Conservation (phyloP, 2,888 invertebrate species). For the Tetragnatha montana region DNA sequence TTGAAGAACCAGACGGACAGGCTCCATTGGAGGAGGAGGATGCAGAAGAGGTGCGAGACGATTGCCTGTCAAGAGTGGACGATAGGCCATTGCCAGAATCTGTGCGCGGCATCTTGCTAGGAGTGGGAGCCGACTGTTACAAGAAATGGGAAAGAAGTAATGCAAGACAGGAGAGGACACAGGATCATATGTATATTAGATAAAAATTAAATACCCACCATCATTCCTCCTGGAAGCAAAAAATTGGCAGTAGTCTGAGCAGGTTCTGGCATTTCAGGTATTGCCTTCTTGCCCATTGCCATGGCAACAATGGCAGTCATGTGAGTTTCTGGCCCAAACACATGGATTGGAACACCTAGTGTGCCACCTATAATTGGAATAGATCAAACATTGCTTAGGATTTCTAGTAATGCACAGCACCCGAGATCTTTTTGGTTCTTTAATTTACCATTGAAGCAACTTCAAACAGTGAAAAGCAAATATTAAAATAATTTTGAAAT, state of each 20-base stretch:
- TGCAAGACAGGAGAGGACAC: background rate
- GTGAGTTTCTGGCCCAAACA: conserved; percentile 98
- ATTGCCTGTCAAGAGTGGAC: background rate
- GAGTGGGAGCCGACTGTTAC: conserved; percentile 42
- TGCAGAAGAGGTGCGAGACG: conserved; percentile 5
- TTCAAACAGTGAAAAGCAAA: background rate
- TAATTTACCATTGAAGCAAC: background rate
- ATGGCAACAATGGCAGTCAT: conserved; percentile 99
- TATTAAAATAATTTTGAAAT: background rate
- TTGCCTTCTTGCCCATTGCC: conserved; percentile 92
- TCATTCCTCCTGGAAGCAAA: conserved; percentile 86
- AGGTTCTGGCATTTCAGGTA: conserved; percentile 80
- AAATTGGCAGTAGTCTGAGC: conserved; percentile 93
- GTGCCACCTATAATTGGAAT: conserved; percentile 77
- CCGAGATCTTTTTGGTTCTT: background rate
- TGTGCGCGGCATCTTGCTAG: conserved; percentile 50
- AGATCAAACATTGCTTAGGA: background rate
- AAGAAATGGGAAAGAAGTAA: background rate
- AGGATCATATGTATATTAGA: background rate
- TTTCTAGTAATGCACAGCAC: background rate
- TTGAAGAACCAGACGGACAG: background rate
- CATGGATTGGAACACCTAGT: conserved; percentile 91
- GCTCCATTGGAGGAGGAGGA: background rate
- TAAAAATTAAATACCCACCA: conserved; percentile 73
- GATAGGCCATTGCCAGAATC: conserved; percentile 64